Base-by-base conservation (phyloP, 2,888 invertebrate genomes). In the Coelinius sp. region DNA sequence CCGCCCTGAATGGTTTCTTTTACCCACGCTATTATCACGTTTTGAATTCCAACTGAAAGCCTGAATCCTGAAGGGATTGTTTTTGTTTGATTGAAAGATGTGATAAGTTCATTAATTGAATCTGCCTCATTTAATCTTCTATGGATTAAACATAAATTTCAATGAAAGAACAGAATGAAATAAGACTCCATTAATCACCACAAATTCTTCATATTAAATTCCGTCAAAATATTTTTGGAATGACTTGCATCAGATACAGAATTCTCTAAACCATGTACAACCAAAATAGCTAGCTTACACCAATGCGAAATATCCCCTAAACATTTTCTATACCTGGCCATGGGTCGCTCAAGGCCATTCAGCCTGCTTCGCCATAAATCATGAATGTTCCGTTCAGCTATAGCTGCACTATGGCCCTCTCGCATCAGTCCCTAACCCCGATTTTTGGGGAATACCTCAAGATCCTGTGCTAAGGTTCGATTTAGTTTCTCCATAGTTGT, bases 211-310 rank as follows among this genome's bases (percentile, higher is more conserved):
- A n/a, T 74, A 63, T n/a, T 67, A 20, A 22, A 2, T 6, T 49
- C 64, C 35, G 84, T 85, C 85, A 84, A 84, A 85, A 85, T 85
- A 85, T 85, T 85, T 82, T 68, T 77, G 68, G 53, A 75, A 80
- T 80, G 79, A 81, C 79, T 81, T 76, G 72, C 69, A 77, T 76
- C 78, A 69, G 72, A 77, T 71, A 71, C 38, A 63, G 25, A 20
- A 62, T 49, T 49, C 20, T 17, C 20, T 62, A 46, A 38, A 49
- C 10, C 35, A 22, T 27, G 38, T 44, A 27, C 12, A 27, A 8
- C 46, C 4, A 49, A 49, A 49, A 20, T 17, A 20, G 20, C 20
- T 17, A 63, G 31, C 35, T 24, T 25, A 63, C 20, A 14, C 20
- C 24, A 46, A 17, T 31, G 7, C 46, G 53, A 56, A 46, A 14